Conservation (phyloP, 2,797 vertebrate species). For the Cichlasoma orientale region DNA sequence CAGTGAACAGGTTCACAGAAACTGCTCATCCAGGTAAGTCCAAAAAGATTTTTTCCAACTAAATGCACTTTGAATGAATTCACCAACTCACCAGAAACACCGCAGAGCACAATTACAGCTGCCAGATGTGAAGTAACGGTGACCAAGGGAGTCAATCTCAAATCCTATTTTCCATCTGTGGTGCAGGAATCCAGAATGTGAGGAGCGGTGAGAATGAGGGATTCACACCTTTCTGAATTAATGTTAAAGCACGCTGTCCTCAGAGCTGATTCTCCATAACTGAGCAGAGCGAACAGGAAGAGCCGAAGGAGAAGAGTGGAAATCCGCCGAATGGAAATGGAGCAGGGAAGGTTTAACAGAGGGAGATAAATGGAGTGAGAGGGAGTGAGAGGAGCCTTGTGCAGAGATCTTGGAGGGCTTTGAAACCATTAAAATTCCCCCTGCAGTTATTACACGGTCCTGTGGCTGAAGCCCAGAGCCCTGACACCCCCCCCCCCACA, state of each 20-base stretch:
- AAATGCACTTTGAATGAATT: neutral
- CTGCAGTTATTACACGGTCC: constrained; percentile 73
- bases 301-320: neutral
- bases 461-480: constrained; percentile 56
- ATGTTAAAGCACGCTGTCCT: neutral
- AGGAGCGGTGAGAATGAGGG: neutral
- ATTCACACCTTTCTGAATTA: neutral
- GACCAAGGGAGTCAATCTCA: neutral
- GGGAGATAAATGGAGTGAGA: neutral
- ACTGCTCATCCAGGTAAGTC: neutral
- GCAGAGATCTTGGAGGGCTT: constrained; percentile 31
- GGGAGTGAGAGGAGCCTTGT: neutral
- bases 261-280: neutral
- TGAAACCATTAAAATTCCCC: constrained; percentile 64
- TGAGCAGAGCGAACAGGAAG: constrained; percentile 4
- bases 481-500: neutral
- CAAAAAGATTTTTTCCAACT: neutral
- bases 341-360: constrained; percentile 26
- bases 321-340: neutral
- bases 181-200: neutral
- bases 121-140: neutral
- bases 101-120: neutral
- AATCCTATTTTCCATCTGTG: neutral
- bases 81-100: neutral
- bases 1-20: neutral